A percentile compares a stretch with the other conserved stretches of the same genome.
phyloP scores from a whole-genome alignment of 2,888 invertebrate species.

The Oxyteleia sp. region DNA sequence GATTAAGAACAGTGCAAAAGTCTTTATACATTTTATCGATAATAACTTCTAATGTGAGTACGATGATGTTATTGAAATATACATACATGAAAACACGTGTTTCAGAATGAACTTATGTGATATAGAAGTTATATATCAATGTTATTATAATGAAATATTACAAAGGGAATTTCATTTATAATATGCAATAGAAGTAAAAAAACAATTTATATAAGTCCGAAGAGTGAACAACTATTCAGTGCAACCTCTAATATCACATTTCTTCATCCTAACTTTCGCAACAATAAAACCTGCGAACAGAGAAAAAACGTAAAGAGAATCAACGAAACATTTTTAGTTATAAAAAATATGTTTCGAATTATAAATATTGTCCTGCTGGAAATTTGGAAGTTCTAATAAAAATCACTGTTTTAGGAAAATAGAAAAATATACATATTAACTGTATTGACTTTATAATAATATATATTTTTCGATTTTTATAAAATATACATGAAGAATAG shows the following conservation, averaged over 20 bases:
- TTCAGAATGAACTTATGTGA: slow-evolving; percentile 38
- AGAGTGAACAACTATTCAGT: not conserved
- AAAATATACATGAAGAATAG: too few relatives aligned
- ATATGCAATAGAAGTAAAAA: too few relatives aligned
- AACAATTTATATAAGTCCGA: too few relatives aligned
- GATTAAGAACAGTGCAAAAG: slow-evolving; percentile 58
- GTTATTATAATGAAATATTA: not conserved
- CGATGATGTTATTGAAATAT: slow-evolving; percentile 45
- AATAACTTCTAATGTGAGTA: slow-evolving; percentile 46
- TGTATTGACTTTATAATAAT: not conserved
- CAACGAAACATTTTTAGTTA: not conserved
- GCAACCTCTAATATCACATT: not conserved
- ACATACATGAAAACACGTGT: slow-evolving; percentile 37
- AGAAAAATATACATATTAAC: not conserved
- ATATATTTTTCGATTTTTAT: not conserved
- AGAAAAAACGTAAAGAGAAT: not conserved
- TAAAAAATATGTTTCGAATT: slow-evolving; percentile 8
- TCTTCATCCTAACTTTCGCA: slow-evolving; percentile 9
- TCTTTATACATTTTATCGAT: slow-evolving; percentile 56
- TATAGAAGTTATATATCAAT: too few relatives aligned
- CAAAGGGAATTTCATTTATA: not conserved
- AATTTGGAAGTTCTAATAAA: not conserved
- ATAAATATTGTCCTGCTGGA: slow-evolving; percentile 4
- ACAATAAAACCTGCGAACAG: not conserved
- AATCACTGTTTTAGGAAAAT: not conserved